These are phyloP conservation scores for Triops longicaudatus DNA, from an alignment of 1,140 invertebrate species.

Conservation along the genomic window DNA sequence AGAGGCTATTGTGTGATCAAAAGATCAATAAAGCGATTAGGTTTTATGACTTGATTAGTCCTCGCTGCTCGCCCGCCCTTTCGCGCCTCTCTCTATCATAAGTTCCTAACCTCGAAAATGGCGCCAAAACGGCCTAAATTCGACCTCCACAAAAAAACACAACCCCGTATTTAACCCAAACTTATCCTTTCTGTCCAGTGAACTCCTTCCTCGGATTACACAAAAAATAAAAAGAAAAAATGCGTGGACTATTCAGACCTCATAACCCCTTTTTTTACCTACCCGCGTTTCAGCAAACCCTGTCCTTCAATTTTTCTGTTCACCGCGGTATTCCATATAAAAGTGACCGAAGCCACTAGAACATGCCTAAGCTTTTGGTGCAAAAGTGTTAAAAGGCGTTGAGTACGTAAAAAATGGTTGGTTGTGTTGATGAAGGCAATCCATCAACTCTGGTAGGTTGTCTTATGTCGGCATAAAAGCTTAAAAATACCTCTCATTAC, in stretches of 20 bases:
- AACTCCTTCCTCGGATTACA: not conserved
- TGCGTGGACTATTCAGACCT: not conserved
- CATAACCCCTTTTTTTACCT: not conserved
- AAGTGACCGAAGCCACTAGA: not conserved
- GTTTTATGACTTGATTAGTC: constrained; percentile 12
- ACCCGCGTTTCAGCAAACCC: no score
- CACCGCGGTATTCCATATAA: not conserved
- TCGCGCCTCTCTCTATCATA: not conserved
- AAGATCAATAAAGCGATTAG: constrained; percentile 3
- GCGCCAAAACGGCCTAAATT: not conserved
- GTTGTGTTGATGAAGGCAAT: not conserved
- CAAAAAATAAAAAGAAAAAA: not conserved
- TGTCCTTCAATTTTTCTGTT: not conserved
- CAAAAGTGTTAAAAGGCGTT: not conserved
- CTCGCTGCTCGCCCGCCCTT: not conserved
- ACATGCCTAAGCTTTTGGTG: not conserved
- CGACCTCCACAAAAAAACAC: not conserved
- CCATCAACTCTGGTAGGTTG: not conserved
- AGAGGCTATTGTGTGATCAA: constrained; percentile 12
- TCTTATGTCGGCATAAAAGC: not conserved
- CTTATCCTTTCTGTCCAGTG: not conserved
- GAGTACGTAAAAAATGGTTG: not conserved
- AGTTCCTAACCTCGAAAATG: not conserved
- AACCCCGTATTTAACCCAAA: not conserved
- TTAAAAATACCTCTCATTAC: constrained; percentile 1